Evolutionary conservation across 2,113 vertebrate genomes (phyloP).

Genomic region (Tyto alba): DNA sequence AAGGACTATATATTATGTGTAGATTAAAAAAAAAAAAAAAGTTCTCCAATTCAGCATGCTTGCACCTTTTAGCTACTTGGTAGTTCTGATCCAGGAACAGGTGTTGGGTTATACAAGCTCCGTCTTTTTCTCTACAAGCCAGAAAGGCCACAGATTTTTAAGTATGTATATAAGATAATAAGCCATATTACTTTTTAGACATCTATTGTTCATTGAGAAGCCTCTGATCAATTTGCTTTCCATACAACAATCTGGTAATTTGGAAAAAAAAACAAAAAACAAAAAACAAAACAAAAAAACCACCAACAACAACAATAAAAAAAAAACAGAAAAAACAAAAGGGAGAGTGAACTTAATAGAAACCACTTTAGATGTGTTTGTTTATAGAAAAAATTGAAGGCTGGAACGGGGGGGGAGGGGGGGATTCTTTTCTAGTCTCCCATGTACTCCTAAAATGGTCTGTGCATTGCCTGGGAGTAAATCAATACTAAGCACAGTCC

Average conservation of each 20-base stretch:
- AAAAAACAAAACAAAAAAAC: too few relatives aligned
- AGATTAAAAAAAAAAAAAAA: background rate
- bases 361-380: background rate
- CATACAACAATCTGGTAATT: background rate
- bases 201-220: background rate
- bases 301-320: too few relatives aligned
- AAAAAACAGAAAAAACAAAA: background rate
- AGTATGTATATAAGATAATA: background rate
- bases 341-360: background rate
- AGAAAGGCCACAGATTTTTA: background rate
- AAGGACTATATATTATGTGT: background rate
- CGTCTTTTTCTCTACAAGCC: background rate
- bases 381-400: background rate
- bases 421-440: conserved; percentile 3
- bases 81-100: background rate
- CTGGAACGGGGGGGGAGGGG: background rate
- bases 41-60: background rate
- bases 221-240: background rate
- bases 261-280: background rate
- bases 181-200: background rate
- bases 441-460: conserved; percentile 60
- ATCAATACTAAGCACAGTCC: conserved; percentile 74
- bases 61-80: background rate
- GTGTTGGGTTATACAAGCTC: background rate
- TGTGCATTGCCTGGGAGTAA: conserved; percentile 69